Evolutionary conservation across 2,113 vertebrate species (phyloP), one percentile per base, ranked within the genome.

Genomic region (Caloenas nicobarica): DNA sequence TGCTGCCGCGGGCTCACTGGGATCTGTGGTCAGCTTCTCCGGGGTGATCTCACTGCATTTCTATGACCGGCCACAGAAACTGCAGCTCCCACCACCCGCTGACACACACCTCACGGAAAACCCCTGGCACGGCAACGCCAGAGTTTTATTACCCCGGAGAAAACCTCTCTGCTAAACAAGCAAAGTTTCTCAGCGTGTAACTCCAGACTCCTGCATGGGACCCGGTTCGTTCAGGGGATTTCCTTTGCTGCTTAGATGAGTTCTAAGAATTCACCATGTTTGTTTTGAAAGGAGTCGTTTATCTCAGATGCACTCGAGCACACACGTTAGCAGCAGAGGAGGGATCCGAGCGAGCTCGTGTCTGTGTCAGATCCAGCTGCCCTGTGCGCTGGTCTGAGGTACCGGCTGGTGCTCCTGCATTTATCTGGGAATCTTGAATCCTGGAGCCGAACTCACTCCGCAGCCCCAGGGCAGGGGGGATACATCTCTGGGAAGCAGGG

Each of bases 21-120:
- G 72, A 74, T 17, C 25, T 79, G 83, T 42, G 83, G 76, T 78
- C 1, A 1, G 36, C 64, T 29, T 3, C 72, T 68, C 48, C 0
- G 0, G 56, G 68, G 16, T 72, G 91, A 36, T 78, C 83, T 84
- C 86, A 36, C 61, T 33, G 25, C 33, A 0, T 7, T 40, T 46
- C 87, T 29, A 34, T 51, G 88, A 24, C 18, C 36, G 16, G 60
- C 76, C 84, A 4, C 29, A 71, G 89, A 62, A 73, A 17, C 34
- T 56, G 61, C 57, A 25, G 88, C 88, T 88, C 72, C 88, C 86
- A 12, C 50, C 74, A 7, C 88, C 57, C 26, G 11, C 38, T 71
- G 86, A 77, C 88, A 13, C 78, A 56, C 76, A 74, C 69, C 95
- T 82, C 9, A 2, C 44, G 94, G 93, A 69, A 97, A 96, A 54